Conservation (phyloP, 2,113 vertebrate genomes). For the Verasper variegatus region DNA sequence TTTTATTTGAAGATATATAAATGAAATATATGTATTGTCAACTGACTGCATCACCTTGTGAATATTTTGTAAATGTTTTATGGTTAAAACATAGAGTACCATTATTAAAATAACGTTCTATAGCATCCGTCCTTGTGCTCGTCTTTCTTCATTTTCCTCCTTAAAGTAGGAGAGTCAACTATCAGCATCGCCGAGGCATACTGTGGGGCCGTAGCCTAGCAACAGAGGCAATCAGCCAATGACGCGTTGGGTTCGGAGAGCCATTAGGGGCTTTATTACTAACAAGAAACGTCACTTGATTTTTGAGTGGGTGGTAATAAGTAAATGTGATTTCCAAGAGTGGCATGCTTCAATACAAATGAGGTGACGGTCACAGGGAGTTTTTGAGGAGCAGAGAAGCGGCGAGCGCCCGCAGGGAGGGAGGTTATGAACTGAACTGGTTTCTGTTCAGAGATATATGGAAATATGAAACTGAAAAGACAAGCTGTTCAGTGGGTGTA, state of each 20-base stretch:
- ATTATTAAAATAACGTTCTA: slow-evolving; percentile 76
- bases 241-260: slow-evolving; percentile 29
- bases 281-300: slow-evolving; percentile 46
- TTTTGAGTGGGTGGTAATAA: slow-evolving; percentile 27
- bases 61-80: slow-evolving; percentile 81
- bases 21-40: slow-evolving; percentile 71
- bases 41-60: slow-evolving; percentile 69
- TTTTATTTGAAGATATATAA: slow-evolving; percentile 72
- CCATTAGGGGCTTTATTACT: slow-evolving; percentile 48
- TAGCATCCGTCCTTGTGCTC: slow-evolving; percentile 41
- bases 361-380: neutral
- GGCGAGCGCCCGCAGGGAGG: neutral
- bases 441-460: slow-evolving; percentile 7
- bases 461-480: slow-evolving; percentile 4
- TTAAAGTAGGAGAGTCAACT: neutral
- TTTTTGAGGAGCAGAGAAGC: neutral
- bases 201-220: slow-evolving; percentile 68
- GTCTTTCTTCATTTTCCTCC: slow-evolving; percentile 34
- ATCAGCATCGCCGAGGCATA: slow-evolving; percentile 26
- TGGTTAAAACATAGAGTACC: slow-evolving; percentile 67
- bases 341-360: neutral
- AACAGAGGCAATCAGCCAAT: slow-evolving; percentile 74
- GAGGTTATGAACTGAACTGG: neutral
- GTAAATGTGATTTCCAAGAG: slow-evolving; percentile 25
- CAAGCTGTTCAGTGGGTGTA: neutral